These are phyloP conservation scores for Onychomys arenicola DNA, from an alignment of 2,797 vertebrate genomes.

Conservation along the genomic window DNA sequence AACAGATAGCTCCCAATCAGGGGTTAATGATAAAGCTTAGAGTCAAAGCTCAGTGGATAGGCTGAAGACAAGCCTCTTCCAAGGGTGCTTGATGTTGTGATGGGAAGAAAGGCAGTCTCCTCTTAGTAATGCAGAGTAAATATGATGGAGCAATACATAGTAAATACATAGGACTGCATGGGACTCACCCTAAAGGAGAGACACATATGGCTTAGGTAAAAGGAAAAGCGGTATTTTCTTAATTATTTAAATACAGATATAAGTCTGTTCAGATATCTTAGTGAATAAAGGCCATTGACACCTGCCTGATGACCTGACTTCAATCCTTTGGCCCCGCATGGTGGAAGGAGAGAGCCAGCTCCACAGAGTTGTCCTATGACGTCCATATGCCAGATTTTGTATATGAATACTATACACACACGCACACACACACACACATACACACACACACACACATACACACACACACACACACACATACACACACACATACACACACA, in stretches of 20 bases:
- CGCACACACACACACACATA: neutral
- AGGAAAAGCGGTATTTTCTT: neutral
- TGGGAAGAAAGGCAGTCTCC: neutral
- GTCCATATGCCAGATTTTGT: neutral
- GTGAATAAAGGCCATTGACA: neutral
- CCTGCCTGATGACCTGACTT: neutral
- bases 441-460: neutral
- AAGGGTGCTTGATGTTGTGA: neutral
- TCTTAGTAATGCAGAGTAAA: neutral
- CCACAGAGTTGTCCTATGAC: neutral
- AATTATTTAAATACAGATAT: neutral
- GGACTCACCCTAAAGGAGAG: neutral
- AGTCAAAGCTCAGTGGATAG: neutral
- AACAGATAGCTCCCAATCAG: neutral
- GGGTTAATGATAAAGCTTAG: conserved; percentile 2
- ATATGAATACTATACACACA: neutral
- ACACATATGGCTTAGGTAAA: neutral
- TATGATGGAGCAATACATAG: neutral
- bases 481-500: neutral
- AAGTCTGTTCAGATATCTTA: neutral
- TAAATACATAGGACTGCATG: neutral
- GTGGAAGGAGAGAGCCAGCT: neutral
- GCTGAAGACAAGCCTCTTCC: neutral
- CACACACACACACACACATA: neutral
- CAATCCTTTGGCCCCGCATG: neutral